Conservation (phyloP, 2,888 invertebrate genomes). For the Aleiodes leptofemur region DNA sequence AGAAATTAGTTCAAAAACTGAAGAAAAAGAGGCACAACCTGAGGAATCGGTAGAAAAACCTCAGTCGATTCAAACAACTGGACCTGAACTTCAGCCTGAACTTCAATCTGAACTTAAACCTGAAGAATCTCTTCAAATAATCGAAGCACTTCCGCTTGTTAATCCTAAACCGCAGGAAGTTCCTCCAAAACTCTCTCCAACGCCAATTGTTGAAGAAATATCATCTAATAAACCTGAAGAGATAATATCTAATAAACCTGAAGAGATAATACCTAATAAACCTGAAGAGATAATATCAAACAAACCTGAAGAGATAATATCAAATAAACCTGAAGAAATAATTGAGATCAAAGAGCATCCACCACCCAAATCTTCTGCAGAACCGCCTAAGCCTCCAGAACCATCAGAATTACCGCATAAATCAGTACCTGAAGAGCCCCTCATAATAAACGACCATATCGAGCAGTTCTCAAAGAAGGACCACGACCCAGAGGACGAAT, state of each 20-base stretch:
- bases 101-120: not conserved
- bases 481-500: not conserved
- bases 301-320: not conserved
- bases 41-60: not conserved
- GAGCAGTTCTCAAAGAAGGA: not conserved
- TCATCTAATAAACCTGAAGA: not conserved
- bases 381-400: not conserved
- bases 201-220: too few species aligned
- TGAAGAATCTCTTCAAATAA: not conserved
- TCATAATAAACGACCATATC: not conserved
- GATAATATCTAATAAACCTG: too few species aligned
- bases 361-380: not conserved
- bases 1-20: slow-evolving; percentile 14
- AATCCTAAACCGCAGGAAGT: not conserved
- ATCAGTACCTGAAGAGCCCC: not conserved
- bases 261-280: too few species aligned
- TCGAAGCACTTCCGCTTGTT: not conserved
- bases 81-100: not conserved
- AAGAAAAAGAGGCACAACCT: slow-evolving; percentile 4
- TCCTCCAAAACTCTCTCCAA: too few species aligned
- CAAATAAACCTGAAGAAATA: not conserved
- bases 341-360: not conserved
- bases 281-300: too few species aligned
- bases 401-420: too few species aligned
- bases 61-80: not conserved